A percentile compares a stretch with the other conserved stretches of the same genome.
phyloP scores from a whole-genome alignment of 2,888 invertebrate genomes.

The Dryomyza anilis region DNA sequence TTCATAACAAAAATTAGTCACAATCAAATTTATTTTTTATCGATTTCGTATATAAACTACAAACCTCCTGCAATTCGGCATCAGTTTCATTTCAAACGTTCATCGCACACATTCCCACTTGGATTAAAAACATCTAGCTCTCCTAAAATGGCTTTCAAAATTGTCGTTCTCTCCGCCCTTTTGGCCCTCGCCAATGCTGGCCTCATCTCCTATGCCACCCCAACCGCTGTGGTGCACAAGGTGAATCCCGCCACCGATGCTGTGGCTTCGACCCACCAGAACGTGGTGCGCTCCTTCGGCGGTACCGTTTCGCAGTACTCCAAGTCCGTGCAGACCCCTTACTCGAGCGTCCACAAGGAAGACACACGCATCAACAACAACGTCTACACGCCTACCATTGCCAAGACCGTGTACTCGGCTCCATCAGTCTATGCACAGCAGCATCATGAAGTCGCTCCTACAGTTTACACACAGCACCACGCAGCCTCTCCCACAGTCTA shows the following conservation, averaged over 20 bases:
- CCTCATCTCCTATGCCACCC: conserved; percentile 56
- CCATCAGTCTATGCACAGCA: too few relatives aligned
- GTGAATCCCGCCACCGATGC: conserved; percentile 55
- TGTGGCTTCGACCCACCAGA: conserved; percentile 64
- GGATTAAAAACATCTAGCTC: too few relatives aligned
- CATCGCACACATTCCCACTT: too few relatives aligned
- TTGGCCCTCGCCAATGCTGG: conserved; percentile 70
- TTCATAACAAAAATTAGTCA: too few relatives aligned
- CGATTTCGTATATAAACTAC: too few relatives aligned
- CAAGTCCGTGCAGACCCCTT: conserved; percentile 67
- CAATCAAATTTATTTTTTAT: too few relatives aligned
- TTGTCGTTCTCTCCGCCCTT: conserved; percentile 66
- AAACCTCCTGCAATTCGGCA: too few relatives aligned
- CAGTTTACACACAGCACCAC: conserved; percentile 19
- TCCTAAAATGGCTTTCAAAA: conserved; percentile 62
- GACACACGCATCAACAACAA: conserved; percentile 67
- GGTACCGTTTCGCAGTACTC: conserved; percentile 66
- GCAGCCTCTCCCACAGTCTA: conserved; percentile 42
- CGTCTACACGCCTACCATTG: conserved; percentile 21
- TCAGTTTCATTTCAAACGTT: too few relatives aligned
- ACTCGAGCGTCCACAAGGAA: conserved; percentile 66
- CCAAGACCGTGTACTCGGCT: conserved; percentile 35
- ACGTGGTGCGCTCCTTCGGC: conserved; percentile 64
- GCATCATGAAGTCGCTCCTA: conserved; percentile 45
- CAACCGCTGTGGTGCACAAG: conserved; percentile 34